phyloP scores from a whole-genome alignment of 2,888 invertebrate genomes.

The Sinelater perroti region DNA sequence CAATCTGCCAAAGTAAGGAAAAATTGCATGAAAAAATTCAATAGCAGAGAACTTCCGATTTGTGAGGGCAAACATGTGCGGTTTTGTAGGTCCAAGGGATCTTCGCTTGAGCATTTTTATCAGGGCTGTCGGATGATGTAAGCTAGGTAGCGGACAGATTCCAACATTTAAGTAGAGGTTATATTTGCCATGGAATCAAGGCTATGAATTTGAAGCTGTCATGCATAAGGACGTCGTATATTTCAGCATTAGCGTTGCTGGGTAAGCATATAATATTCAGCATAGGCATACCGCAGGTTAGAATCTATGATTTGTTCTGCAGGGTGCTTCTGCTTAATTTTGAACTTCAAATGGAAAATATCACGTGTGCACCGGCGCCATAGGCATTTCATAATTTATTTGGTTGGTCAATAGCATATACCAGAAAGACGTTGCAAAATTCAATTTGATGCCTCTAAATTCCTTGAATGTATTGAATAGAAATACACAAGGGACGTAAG shows the following conservation, averaged over 20 bases:
- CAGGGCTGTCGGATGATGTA: slow-evolving; percentile 17
- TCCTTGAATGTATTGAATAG: slow-evolving; percentile 33
- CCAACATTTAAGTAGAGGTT: slow-evolving; percentile 48
- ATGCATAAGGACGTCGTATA: slow-evolving; percentile 48
- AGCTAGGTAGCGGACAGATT: slow-evolving; percentile 47
- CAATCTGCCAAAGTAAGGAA: too few relatives aligned
- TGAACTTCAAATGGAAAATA: slow-evolving; percentile 13
- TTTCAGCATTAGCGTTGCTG: slow-evolving; percentile 50
- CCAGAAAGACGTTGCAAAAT: slow-evolving; percentile 32
- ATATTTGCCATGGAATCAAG: slow-evolving; percentile 51
- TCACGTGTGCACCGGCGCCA: neutral
- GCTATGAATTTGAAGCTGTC: slow-evolving; percentile 51
- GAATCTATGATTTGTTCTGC: slow-evolving; percentile 28
- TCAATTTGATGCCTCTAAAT: slow-evolving; percentile 38
- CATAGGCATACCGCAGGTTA: slow-evolving; percentile 46
- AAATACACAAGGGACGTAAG: slow-evolving; percentile 33
- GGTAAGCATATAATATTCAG: slow-evolving; percentile 50
- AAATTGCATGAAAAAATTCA: too few relatives aligned
- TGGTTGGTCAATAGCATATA: neutral
- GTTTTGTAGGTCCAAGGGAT: neutral
- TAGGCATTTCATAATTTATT: slow-evolving; percentile 2
- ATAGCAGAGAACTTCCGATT: too few relatives aligned
- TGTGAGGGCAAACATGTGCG: neutral
- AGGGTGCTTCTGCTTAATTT: slow-evolving; percentile 15
- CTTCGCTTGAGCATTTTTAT: slow-evolving; percentile 15